Evolutionary conservation across 2,888 invertebrate species (phyloP).

Genomic region (Argyresthia albistria): DNA sequence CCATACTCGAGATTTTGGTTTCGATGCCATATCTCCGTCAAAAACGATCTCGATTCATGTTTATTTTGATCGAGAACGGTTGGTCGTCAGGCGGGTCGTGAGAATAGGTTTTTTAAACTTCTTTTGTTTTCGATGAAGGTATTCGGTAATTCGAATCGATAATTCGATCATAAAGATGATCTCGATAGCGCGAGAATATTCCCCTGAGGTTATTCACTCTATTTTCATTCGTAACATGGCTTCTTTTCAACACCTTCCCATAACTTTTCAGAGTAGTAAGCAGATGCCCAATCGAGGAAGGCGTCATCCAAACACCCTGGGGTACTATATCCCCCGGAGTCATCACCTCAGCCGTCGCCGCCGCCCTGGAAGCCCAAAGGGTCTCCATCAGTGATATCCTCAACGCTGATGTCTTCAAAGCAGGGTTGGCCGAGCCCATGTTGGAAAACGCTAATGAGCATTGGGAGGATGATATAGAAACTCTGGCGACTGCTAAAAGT

Average conservation of each 20-base stretch:
- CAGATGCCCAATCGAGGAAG: slow-evolving; percentile 77
- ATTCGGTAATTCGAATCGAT: too few species aligned
- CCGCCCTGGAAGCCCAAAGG: slow-evolving; percentile 73
- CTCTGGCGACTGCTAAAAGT: slow-evolving; percentile 23
- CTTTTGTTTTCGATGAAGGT: too few species aligned
- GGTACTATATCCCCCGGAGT: slow-evolving; percentile 74
- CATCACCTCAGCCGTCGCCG: slow-evolving; percentile 72
- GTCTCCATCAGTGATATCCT: slow-evolving; percentile 63
- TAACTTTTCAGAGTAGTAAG: slow-evolving; percentile 36
- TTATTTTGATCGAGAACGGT: too few species aligned
- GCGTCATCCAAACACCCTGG: slow-evolving; percentile 75
- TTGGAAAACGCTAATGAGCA: slow-evolving; percentile 44
- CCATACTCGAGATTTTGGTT: too few species aligned
- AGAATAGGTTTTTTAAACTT: too few species aligned
- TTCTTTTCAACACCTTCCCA: background rate
- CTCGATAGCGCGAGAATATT: too few species aligned
- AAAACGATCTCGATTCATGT: too few species aligned
- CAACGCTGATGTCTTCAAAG: slow-evolving; percentile 46
- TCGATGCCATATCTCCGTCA: too few species aligned
- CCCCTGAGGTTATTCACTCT: too few species aligned
- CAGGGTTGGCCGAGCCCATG: slow-evolving; percentile 46
- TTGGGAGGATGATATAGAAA: slow-evolving; percentile 47
- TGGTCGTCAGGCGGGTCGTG: too few species aligned
- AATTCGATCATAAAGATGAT: too few species aligned
- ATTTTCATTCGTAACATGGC: too few species aligned